Evolutionary conservation across 1,140 invertebrate genomes (phyloP).

Genomic region (Hycleus phaleratus): DNA sequence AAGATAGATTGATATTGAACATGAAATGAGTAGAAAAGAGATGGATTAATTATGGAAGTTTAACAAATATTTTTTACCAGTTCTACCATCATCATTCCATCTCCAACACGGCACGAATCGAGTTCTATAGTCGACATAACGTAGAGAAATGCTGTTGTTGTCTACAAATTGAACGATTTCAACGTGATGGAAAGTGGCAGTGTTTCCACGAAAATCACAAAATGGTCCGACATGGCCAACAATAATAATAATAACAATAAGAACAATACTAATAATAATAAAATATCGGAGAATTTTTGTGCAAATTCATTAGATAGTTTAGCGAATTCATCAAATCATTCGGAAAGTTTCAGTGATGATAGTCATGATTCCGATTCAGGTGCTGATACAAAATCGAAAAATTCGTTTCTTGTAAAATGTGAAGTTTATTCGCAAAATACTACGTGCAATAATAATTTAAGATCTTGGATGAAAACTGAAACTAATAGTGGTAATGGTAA

Average conservation of each 20-base stretch:
- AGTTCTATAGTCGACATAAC: too few species aligned
- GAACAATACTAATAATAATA: not conserved
- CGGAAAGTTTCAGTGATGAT: conserved; percentile 45
- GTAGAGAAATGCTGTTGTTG: not conserved
- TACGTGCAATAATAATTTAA: conserved; percentile 23
- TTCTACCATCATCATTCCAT: too few species aligned
- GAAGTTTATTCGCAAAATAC: conserved; percentile 33
- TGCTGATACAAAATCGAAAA: conserved; percentile 37
- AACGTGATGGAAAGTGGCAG: not conserved
- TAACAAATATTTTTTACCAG: too few species aligned
- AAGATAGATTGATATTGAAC: too few species aligned
- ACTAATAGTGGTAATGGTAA: conserved; percentile 1
- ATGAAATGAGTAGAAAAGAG: too few species aligned
- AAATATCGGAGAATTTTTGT: conserved; percentile 5
- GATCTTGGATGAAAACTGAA: conserved; percentile 37
- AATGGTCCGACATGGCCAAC: conserved; percentile 15
- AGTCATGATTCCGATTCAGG: conserved; percentile 51
- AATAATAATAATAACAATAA: not conserved
- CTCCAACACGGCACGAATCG: too few species aligned
- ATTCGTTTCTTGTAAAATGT: conserved; percentile 36
- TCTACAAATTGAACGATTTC: not conserved
- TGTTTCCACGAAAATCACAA: conserved; percentile 15
- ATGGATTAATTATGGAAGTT: too few species aligned
- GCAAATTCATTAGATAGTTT: conserved; percentile 55
- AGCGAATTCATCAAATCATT: conserved; percentile 52